Conservation (phyloP, 2,888 invertebrate species). For the Atherix ibis region DNA sequence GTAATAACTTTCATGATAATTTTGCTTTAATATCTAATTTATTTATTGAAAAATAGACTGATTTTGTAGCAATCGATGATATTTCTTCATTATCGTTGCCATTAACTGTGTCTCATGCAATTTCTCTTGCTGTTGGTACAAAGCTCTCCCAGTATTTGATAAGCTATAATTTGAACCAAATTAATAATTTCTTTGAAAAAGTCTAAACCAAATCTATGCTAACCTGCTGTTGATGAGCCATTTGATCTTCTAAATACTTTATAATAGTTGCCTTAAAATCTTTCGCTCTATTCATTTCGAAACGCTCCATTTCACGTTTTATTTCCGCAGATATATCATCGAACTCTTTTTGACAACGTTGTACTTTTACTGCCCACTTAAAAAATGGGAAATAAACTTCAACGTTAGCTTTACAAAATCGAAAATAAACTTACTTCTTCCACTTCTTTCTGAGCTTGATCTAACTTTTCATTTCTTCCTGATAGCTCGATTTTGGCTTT, state of each 20-base stretch:
- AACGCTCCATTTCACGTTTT: slow-evolving; percentile 83
- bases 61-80: slow-evolving; percentile 5
- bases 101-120: slow-evolving; percentile 41
- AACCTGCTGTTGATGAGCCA: slow-evolving; percentile 90
- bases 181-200: slow-evolving; percentile 1
- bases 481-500: slow-evolving; percentile 85
- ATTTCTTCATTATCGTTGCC: slow-evolving; percentile 4
- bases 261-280: slow-evolving; percentile 85
- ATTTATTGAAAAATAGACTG: slow-evolving; percentile 8
- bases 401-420: too few species aligned
- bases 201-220: not conserved
- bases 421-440: slow-evolving; percentile 71
- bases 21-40: slow-evolving; percentile 8
- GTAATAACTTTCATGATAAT: slow-evolving; percentile 7
- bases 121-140: slow-evolving; percentile 85
- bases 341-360: slow-evolving; percentile 90
- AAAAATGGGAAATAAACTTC: slow-evolving; percentile 11
- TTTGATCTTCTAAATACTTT: slow-evolving; percentile 82
- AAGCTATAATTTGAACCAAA: slow-evolving; percentile 39
- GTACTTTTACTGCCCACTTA: slow-evolving; percentile 93
- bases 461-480: slow-evolving; percentile 77
- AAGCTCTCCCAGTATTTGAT: slow-evolving; percentile 94
- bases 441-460: slow-evolving; percentile 79
- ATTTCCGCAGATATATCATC: slow-evolving; percentile 89
- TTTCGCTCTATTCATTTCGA: slow-evolving; percentile 71